A percentile compares a stretch with the other conserved stretches of the same genome.
These are phyloP conservation scores for Drosophila bocqueti DNA, from an alignment of 1,140 invertebrate species.

Conservation along the genomic window DNA sequence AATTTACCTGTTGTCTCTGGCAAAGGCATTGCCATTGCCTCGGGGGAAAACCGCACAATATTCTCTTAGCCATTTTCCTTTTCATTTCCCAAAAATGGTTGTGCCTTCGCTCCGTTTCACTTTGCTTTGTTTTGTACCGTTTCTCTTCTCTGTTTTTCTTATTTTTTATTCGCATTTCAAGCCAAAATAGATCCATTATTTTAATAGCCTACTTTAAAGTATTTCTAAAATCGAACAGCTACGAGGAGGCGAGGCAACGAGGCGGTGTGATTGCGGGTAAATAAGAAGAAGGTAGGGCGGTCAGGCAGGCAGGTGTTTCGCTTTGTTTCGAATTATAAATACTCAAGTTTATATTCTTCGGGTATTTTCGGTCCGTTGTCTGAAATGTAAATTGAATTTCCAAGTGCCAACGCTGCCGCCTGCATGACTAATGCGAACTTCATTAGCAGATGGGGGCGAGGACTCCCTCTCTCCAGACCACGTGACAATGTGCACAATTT, in stretches of 20 bases:
- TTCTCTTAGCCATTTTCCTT: conserved; percentile 4
- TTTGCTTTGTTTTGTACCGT: conserved; percentile 42
- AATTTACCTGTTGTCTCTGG: conserved; percentile 44
- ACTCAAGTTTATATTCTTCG: conserved; percentile 29
- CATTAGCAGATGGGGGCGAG: conserved; percentile 50
- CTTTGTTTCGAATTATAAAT: conserved; percentile 48
- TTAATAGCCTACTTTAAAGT: conserved; percentile 81
- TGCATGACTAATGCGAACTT: conserved; percentile 74
- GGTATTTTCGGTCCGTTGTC: conserved; percentile 12
- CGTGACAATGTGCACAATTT: conserved; percentile 62
- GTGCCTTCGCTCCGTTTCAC: conserved; percentile 45
- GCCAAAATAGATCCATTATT: conserved; percentile 81
- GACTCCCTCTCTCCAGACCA: conserved; percentile 19
- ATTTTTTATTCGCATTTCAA: conserved; percentile 41
- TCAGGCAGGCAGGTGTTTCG: conserved; percentile 28
- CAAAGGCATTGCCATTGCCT: conserved; percentile 19
- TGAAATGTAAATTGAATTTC: conserved; percentile 44
- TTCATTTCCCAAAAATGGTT: conserved; percentile 58
- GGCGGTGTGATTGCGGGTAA: conserved; percentile 4
- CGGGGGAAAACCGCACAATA: conserved; percentile 33
- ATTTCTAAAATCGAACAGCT: conserved; percentile 71
- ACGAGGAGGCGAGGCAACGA: background rate
- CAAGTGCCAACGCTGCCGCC: conserved; percentile 40
- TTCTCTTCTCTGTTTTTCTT: conserved; percentile 16
- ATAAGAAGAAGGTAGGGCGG: background rate